phyloP scores from a whole-genome alignment of 2,113 vertebrate species.

The Corynorhinus townsendii region DNA sequence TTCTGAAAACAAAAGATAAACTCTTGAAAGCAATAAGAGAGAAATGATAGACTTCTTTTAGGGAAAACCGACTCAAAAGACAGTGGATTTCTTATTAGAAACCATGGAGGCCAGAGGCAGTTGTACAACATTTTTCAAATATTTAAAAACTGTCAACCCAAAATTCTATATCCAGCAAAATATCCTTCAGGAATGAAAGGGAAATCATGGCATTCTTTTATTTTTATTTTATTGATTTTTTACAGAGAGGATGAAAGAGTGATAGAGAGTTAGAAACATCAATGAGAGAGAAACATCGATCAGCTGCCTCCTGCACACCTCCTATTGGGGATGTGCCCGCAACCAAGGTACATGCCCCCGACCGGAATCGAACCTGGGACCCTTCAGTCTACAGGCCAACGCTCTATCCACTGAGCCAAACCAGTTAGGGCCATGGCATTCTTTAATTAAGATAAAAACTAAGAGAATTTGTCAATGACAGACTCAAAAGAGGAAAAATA shows the following conservation, averaged over 20 bases:
- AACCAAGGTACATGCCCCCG: too few species aligned
- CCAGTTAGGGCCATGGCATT: not conserved
- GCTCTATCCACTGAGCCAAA: too few species aligned
- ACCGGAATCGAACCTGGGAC: too few species aligned
- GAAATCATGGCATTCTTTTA: not conserved
- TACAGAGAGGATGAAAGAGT: too few species aligned
- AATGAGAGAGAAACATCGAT: too few species aligned
- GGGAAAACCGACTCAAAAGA: not conserved
- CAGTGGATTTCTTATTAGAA: not conserved
- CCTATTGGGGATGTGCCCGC: too few species aligned
- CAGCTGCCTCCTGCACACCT: too few species aligned
- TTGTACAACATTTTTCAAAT: not conserved
- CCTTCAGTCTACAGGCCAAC: too few species aligned
- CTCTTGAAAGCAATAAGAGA: not conserved
- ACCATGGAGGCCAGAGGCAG: not conserved
- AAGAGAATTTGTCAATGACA: not conserved
- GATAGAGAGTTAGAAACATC: too few species aligned
- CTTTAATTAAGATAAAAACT: not conserved
- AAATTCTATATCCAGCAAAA: not conserved
- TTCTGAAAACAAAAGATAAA: not conserved
- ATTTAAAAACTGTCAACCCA: not conserved
- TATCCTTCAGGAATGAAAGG: not conserved
- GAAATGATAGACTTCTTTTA: not conserved
- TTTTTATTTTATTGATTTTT: too few species aligned
- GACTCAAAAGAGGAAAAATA: not conserved